Percentiles rank a stretch among this genome's conserved stretches.
These are phyloP conservation scores for Carcina quercana DNA, from an alignment of 2,888 invertebrate genomes.

Conservation along the genomic window DNA sequence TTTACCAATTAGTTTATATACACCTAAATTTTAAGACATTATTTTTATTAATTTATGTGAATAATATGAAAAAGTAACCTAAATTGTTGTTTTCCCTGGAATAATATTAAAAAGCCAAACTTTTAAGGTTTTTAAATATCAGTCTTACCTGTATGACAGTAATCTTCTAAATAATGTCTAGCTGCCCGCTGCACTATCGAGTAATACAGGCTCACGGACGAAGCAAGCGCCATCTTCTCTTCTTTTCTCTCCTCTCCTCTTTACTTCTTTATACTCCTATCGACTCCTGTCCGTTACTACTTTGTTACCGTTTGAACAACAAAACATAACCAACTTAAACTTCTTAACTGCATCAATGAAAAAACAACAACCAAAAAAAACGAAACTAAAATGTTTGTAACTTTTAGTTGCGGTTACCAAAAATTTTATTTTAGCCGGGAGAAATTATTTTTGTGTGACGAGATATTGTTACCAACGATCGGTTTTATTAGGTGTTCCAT, in stretches of 20 bases:
- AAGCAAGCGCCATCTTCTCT: slow-evolving; percentile 74
- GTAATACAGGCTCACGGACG: slow-evolving; percentile 80
- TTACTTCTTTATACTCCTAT: slow-evolving; percentile 19
- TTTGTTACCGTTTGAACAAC: slow-evolving; percentile 38
- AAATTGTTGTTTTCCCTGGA: neutral
- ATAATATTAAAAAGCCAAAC: neutral
- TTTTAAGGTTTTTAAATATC: too few species aligned
- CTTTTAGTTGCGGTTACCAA: slow-evolving; percentile 57
- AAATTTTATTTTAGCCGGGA: slow-evolving; percentile 37
- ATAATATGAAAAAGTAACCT: too few species aligned
- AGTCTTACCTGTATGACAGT: slow-evolving; percentile 77
- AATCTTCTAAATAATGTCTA: slow-evolving; percentile 79
- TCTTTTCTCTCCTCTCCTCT: slow-evolving; percentile 35
- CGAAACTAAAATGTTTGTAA: slow-evolving; percentile 65
- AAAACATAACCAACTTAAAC: slow-evolving; percentile 50
- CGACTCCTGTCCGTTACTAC: slow-evolving; percentile 37
- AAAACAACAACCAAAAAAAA: slow-evolving; percentile 34
- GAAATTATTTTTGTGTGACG: slow-evolving; percentile 42
- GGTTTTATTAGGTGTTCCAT: slow-evolving; percentile 61
- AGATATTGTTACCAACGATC: slow-evolving; percentile 34
- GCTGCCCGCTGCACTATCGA: slow-evolving; percentile 80
- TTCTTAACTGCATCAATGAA: slow-evolving; percentile 41
- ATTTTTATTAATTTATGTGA: too few species aligned
- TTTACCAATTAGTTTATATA: too few species aligned
- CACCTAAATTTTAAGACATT: too few species aligned